phyloP scores from a whole-genome alignment of 2,113 vertebrate species.

The Cyprinodon brontotheroides region DNA sequence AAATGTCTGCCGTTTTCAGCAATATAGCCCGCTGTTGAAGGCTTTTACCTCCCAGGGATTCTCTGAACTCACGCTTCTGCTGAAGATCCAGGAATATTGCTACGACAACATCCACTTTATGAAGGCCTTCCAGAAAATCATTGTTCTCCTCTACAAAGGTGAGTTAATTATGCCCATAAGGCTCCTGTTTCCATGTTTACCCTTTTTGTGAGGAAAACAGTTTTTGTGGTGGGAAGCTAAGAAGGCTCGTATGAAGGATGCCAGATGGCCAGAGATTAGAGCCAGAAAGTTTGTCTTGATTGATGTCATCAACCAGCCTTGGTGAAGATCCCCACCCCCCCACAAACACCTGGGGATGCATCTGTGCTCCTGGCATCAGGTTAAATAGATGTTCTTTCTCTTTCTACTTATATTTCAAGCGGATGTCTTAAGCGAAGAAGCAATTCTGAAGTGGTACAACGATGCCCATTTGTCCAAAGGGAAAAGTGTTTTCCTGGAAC shows the following conservation, averaged over 20 bases:
- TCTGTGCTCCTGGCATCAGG: slow-evolving; percentile 46
- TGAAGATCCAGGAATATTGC: slow-evolving; percentile 98
- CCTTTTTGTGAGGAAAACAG: slow-evolving; percentile 1
- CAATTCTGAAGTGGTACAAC: slow-evolving; percentile 96
- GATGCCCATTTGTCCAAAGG: slow-evolving; percentile 92
- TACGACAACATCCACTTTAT: slow-evolving; percentile 99
- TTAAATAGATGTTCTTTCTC: slow-evolving; percentile 11
- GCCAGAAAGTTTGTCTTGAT: slow-evolving; percentile 52
- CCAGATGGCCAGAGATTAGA: slow-evolving; percentile 60
- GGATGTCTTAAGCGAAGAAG: slow-evolving; percentile 94
- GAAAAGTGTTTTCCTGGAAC: slow-evolving; percentile 95
- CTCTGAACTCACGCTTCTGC: slow-evolving; percentile 93
- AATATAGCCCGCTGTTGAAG: slow-evolving; percentile 97
- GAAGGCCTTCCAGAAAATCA: slow-evolving; percentile 99
- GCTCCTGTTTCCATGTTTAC: neutral
- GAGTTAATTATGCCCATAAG: neutral
- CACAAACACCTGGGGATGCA: slow-evolving; percentile 47
- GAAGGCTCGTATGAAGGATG: slow-evolving; percentile 2
- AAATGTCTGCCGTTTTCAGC: slow-evolving; percentile 73
- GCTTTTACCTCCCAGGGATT: slow-evolving; percentile 96
- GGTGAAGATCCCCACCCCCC: slow-evolving; percentile 40
- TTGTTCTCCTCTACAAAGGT: slow-evolving; percentile 98
- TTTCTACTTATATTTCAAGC: slow-evolving; percentile 67
- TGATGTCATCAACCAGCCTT: slow-evolving; percentile 48
- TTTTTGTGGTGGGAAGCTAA: slow-evolving; percentile 6